phyloP scores from a whole-genome alignment of 2,797 vertebrate genomes.

The Podarcis siculus region DNA sequence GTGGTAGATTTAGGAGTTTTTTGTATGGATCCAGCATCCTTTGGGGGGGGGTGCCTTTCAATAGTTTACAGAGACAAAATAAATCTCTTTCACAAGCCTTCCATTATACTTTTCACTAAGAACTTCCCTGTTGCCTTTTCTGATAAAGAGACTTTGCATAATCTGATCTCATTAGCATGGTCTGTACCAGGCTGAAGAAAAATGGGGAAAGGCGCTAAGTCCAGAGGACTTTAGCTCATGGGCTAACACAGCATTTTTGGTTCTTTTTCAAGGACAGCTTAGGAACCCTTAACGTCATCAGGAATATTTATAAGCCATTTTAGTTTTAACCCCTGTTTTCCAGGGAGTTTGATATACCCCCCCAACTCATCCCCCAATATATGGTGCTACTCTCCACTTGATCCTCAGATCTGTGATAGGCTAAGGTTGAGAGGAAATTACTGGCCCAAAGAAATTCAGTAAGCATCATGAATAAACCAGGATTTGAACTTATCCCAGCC shows the following conservation, averaged over 20 bases:
- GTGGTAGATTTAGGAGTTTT: not conserved
- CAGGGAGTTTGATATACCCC: not conserved
- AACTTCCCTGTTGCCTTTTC: not conserved
- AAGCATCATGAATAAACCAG: not conserved
- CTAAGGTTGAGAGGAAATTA: not conserved
- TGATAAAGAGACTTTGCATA: not conserved
- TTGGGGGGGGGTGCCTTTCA: not conserved
- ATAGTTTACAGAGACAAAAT: not conserved
- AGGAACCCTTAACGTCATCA: not conserved
- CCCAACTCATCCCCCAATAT: too few species aligned
- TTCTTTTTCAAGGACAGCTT: conserved; percentile 8
- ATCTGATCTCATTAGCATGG: not conserved
- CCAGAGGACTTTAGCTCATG: not conserved
- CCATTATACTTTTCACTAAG: not conserved
- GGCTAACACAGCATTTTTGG: not conserved
- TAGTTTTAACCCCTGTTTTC: not conserved
- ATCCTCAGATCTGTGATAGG: not conserved
- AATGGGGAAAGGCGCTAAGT: not conserved
- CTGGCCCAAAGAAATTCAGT: not conserved
- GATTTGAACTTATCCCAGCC: not conserved
- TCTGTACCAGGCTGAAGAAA: not conserved
- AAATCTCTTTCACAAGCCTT: conserved; percentile 6
- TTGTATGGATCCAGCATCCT: not conserved
- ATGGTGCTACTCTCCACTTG: not conserved
- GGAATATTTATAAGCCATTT: not conserved